Percentiles rank a stretch among this genome's conserved stretches.
phyloP scores from a whole-genome alignment of 1,140 invertebrate species.

The Neuroterus valhalla region DNA sequence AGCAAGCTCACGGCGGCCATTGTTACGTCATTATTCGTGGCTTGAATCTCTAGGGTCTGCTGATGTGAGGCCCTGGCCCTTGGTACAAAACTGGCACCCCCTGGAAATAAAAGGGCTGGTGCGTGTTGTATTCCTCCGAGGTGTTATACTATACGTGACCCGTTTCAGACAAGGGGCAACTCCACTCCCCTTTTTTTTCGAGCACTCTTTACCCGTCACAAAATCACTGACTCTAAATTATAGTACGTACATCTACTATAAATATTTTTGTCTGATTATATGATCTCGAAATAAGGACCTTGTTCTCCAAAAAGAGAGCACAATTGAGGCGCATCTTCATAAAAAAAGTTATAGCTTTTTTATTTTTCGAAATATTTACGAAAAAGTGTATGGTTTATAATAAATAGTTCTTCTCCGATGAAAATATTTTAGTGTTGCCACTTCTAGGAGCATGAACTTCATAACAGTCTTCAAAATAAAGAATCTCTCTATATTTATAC shows the following conservation, averaged over 20 bases:
- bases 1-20: slow-evolving; percentile 67
- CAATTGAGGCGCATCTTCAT: too few species aligned
- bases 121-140: slow-evolving; percentile 5
- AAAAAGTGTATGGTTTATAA: too few species aligned
- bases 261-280: slow-evolving; percentile 7
- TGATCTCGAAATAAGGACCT: background rate
- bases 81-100: background rate
- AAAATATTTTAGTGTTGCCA: too few species aligned
- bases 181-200: slow-evolving; percentile 31
- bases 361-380: too few species aligned
- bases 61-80: background rate
- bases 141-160: slow-evolving; percentile 26
- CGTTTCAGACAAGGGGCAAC: slow-evolving; percentile 9
- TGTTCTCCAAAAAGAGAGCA: background rate
- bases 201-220: slow-evolving; percentile 36
- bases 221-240: slow-evolving; percentile 21
- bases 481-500: too few species aligned
- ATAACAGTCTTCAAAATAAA: too few species aligned
- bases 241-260: background rate
- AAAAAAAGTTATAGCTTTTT: too few species aligned
- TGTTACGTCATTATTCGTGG: slow-evolving; percentile 74
- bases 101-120: slow-evolving; percentile 16
- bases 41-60: slow-evolving; percentile 34
- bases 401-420: too few species aligned
- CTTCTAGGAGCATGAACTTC: too few species aligned